Base-by-base conservation (phyloP, 2,797 vertebrate genomes). In the Cynopterus sphinx region DNA sequence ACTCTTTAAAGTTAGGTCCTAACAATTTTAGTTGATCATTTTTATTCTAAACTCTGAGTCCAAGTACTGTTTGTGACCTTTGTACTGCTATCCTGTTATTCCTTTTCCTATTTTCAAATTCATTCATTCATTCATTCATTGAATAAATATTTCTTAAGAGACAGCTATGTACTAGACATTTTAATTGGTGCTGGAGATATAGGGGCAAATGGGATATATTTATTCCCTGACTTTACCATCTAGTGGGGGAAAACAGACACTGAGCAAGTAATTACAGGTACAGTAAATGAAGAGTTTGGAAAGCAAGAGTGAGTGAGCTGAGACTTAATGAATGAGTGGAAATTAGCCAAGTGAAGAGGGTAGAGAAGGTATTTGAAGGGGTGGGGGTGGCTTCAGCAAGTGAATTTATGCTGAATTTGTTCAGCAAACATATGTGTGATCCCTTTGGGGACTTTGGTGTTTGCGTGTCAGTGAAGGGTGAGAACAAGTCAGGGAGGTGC, bases 101-200 rank as follows among this genome's bases (percentile, higher is more conserved):
- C 28, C 24, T 65, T 90, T 88, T 65, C 28, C 39, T 85, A 39
- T 85, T 88, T 53, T 28, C 19, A 84, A 49, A 49, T 22, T 68
- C 51, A 67, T 77, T 68, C 55, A 36, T 67, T 83, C 31, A 79
- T 55, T 59, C 57, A 59, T 59, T 61, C 59, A 61, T 22, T 43
- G 16, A 86, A 55, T 26, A 77, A 61, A 57, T 51, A 83, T 86
- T 92, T 96, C 77, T 70, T 83, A 68, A 89, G 78, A 68, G 51
- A 59, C 9, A 73, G 24, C 19, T 71, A 3, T 68, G 9, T 61
- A 26, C 12, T 51, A 87, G 59, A 74, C 36, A 74, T 87, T 96
- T 87, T 84, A 53, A 70, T 65, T 79, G 46, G 75, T 74, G 7
- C 26, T 77, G 13, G 53, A 87, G 68, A 93, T 85, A 85, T 13